These are phyloP conservation scores for Conger conger DNA, from an alignment of 2,113 vertebrate genomes.

Conservation along the genomic window DNA sequence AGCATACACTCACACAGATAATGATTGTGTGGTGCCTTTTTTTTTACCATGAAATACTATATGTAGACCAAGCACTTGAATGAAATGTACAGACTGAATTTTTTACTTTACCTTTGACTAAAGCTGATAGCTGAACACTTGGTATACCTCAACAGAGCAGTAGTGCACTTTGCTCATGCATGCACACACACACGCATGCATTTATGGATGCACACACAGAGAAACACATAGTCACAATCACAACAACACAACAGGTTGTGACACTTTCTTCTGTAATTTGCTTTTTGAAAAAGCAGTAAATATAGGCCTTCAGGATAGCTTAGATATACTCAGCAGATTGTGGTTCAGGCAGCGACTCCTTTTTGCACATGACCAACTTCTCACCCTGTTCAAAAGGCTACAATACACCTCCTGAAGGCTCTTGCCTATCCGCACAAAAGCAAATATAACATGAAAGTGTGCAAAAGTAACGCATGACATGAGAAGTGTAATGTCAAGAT, in stretches of 20 bases:
- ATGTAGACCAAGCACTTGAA: background rate
- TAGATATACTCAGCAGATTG: background rate
- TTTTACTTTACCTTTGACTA: background rate
- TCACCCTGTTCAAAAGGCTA: background rate
- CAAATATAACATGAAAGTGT: background rate
- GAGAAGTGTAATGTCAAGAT: background rate
- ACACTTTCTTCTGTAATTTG: constrained; percentile 5
- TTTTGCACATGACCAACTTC: background rate
- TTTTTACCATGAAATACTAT: background rate
- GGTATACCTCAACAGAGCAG: background rate
- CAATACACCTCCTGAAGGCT: background rate
- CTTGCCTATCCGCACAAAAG: background rate
- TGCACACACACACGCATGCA: background rate
- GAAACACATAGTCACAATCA: background rate
- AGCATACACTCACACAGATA: background rate
- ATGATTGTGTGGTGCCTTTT: background rate
- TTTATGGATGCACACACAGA: background rate
- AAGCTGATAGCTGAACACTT: background rate
- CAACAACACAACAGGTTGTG: constrained; percentile 4
- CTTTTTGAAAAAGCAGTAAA: background rate
- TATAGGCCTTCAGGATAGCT: background rate
- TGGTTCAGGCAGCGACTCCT: background rate
- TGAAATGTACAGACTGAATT: background rate
- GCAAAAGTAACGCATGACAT: background rate
- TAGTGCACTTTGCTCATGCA: background rate